phyloP scores from a whole-genome alignment of 2,888 invertebrate genomes.

The Epistrophe grossulariae region DNA sequence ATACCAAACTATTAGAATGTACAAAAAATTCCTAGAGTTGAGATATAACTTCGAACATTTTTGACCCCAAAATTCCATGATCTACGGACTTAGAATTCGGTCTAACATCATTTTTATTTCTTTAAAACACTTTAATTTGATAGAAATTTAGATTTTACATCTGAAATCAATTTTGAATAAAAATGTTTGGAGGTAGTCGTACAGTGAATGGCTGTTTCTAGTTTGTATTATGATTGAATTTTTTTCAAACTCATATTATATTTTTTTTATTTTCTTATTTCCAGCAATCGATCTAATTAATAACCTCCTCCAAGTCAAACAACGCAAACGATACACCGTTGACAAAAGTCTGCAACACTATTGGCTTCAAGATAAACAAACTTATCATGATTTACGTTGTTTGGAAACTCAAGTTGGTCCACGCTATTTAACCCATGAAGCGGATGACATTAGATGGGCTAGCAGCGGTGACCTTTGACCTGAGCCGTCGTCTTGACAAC shows the following conservation, averaged over 20 bases:
- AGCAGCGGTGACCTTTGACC: slow-evolving; percentile 83
- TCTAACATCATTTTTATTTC: too few relatives aligned
- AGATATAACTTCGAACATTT: too few relatives aligned
- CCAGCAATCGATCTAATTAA: slow-evolving; percentile 98
- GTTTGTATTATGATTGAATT: too few relatives aligned
- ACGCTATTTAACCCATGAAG: slow-evolving; percentile 95
- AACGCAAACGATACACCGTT: slow-evolving; percentile 96
- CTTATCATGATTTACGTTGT: slow-evolving; percentile 96
- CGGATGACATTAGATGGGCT: slow-evolving; percentile 96
- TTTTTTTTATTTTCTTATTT: background rate
- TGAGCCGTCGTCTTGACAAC: slow-evolving; percentile 78
- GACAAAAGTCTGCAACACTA: slow-evolving; percentile 97
- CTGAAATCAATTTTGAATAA: too few relatives aligned
- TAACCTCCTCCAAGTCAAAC: slow-evolving; percentile 98
- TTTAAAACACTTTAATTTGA: too few relatives aligned
- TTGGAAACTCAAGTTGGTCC: slow-evolving; percentile 92
- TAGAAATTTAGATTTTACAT: too few relatives aligned
- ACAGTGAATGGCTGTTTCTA: too few relatives aligned
- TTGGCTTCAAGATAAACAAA: slow-evolving; percentile 98
- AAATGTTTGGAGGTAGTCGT: too few relatives aligned
- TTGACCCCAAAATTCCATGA: too few relatives aligned
- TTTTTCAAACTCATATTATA: background rate
- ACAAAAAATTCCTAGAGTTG: too few relatives aligned
- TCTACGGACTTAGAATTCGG: too few relatives aligned
- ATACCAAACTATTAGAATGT: too few relatives aligned